Evolutionary conservation across 2,113 vertebrate species (phyloP), one percentile per base, ranked within the genome.

Genomic region (Grammomys surdaster): DNA sequence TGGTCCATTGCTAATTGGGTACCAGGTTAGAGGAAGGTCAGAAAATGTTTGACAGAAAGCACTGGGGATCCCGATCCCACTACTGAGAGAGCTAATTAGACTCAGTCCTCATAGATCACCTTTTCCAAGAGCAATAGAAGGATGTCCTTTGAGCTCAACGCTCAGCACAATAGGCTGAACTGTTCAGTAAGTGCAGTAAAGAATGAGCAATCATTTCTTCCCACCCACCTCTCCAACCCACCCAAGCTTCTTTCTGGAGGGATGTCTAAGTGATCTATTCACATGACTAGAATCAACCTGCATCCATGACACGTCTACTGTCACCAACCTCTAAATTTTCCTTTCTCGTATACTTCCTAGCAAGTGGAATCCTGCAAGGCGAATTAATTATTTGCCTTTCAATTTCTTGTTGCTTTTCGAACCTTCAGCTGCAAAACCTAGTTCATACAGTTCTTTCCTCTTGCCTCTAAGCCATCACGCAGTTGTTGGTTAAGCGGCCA

Each of bases 171-270:
- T 0, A 91, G 86, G 94, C 19, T 33, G 43, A 96, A 96, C 91
- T 95, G 78, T 90, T 96, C 91, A 36, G 1, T 90, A 85, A 95
- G 73, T 58, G 90, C 95, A 75, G 93, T 72, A 12, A 92, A 90
- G 96, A 95, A 95, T 95, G 96, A 97, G 96, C 97, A 90, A 96
- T 96, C 94, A 3, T 89, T 95, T 93, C 87, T 76, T 85, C 33
- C 73, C 97, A 93, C 97, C 96, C 95, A 96, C 97, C 87, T 67
- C 72, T 78, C 93, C 95, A 93, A 93, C 95, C 91, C 92, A 92
- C 97, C 97, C 97, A 88, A 93, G 93, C 81, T 95, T 91, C 76
- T 80, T 90, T 92, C 95, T 72, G 76, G 63, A 92, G 93, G 67
- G 75, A 95, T 75, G 93, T 72, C 70, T 43, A 75, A 94, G 73